Evolutionary conservation across 2,113 vertebrate species (phyloP), one percentile per base, ranked within the genome.

Genomic region (Tychaedon coryphoeus): DNA sequence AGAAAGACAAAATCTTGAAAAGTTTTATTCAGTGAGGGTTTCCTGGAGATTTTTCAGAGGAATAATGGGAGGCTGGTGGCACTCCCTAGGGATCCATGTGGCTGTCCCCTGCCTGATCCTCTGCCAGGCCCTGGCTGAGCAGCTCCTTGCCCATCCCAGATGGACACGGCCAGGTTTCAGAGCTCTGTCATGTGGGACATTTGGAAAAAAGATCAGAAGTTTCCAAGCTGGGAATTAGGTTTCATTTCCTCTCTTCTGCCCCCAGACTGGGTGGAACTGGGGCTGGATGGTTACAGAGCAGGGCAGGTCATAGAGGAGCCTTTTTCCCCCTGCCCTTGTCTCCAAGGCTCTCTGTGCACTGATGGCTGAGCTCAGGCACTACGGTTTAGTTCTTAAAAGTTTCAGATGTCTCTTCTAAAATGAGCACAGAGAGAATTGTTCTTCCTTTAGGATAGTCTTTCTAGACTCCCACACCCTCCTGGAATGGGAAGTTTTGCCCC

Each of bases 21-120:
- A 19, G 6, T 16, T 48, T 58, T 19, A 40, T 43, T 47, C 48
- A 17, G 24, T 25, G 61, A 19, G 24, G 18, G 28, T 54, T 86
- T 90, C 45, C 53, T 42, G 75, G 48, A 92, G 43, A 56, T 33
- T 66, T 79, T 76, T 70, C 74, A 64, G 70, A 61, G 75, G 78
- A 82, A 33, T 19, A 28, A 6, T 0, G 1, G 40, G 33, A 56
- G 19, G 45, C 72, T 73, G 81, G 51, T 50, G 69, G 36, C 50
- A 10, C 61, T 95, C 73, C 67, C 91, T 47, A 45, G 34, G 75
- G 71, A 95, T 58, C 69, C 4, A 0, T 61, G 78, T 5, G 92
- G 73, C 83, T 92, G 82, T 96, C 83, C 90, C 90, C 48, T 87
- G 66, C 75, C 81, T 94, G 96, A 95, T 97, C 74, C 90, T 56